These are phyloP conservation scores for Paedocypris sp. DNA, from an alignment of 2,113 vertebrate genomes.

Conservation along the genomic window DNA sequence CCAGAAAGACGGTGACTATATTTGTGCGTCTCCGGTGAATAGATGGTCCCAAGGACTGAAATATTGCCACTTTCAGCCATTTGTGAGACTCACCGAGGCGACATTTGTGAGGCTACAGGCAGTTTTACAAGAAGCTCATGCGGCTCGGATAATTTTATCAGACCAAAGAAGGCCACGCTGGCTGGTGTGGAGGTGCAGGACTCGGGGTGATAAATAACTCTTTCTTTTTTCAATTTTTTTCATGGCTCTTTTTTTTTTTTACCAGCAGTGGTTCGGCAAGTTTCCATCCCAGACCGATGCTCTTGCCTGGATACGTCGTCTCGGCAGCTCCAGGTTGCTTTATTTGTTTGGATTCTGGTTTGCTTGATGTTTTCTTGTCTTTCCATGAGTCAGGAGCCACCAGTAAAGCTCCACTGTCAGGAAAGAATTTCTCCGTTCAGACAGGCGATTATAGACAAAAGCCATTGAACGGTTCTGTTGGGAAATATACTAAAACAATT, in stretches of 20 bases:
- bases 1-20: too few species aligned
- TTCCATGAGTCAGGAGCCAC: background rate
- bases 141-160: conserved; percentile 29
- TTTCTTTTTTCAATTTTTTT: background rate
- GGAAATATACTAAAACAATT: too few species aligned
- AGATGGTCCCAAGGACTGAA: too few species aligned
- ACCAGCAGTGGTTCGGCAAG: background rate
- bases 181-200: background rate
- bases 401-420: background rate
- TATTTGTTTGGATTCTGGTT: too few species aligned
- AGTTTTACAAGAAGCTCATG: conserved; percentile 32
- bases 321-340: background rate
- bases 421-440: background rate
- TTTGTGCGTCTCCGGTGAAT: too few species aligned
- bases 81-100: conserved; percentile 21
- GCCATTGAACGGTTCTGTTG: background rate
- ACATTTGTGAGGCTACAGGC: conserved; percentile 35
- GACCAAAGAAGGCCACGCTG: conserved; percentile 4
- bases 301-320: background rate
- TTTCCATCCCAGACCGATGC: background rate
- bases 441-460: background rate
- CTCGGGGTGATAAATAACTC: conserved; percentile 21
- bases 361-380: background rate
- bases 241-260: background rate
- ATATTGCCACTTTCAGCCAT: conserved; percentile 10